phyloP scores from a whole-genome alignment of 2,113 vertebrate species.

The Silurus asotus region DNA sequence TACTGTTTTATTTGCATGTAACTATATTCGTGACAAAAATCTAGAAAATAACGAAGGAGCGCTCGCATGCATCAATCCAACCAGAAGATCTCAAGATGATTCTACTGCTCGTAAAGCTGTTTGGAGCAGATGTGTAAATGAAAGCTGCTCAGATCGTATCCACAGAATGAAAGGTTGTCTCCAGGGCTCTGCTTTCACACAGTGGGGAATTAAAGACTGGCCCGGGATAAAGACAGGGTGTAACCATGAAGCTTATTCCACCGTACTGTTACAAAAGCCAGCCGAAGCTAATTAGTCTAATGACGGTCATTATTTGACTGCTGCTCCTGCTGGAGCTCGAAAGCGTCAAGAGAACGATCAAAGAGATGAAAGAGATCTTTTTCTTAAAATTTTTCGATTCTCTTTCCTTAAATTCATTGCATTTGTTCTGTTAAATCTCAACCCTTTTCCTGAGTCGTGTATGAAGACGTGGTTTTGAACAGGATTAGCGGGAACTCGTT shows the following conservation, averaged over 20 bases:
- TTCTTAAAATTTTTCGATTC: background rate
- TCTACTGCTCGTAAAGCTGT: background rate
- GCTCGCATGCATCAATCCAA: slow-evolving; percentile 40
- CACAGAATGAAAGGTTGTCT: slow-evolving; percentile 38
- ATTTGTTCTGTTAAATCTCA: background rate
- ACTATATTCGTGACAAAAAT: too few species aligned
- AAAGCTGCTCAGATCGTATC: background rate
- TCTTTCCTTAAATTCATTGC: background rate
- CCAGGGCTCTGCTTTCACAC: slow-evolving; percentile 20
- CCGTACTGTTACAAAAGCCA: slow-evolving; percentile 46
- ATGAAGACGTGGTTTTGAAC: background rate
- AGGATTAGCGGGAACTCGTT: slow-evolving; percentile 10
- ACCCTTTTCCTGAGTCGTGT: background rate
- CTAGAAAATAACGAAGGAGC: slow-evolving; percentile 37
- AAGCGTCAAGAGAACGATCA: background rate
- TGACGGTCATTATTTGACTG: slow-evolving; percentile 38
- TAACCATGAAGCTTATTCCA: slow-evolving; percentile 10
- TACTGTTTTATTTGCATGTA: too few species aligned
- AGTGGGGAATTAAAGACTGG: background rate
- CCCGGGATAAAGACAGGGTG: background rate
- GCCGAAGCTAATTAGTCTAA: slow-evolving; percentile 60
- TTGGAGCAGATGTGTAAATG: background rate
- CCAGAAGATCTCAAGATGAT: background rate
- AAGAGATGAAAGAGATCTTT: slow-evolving; percentile 51
- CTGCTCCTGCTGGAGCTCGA: background rate